Conservation (phyloP, 2,888 invertebrate genomes). For the Ormyrus thymus region DNA sequence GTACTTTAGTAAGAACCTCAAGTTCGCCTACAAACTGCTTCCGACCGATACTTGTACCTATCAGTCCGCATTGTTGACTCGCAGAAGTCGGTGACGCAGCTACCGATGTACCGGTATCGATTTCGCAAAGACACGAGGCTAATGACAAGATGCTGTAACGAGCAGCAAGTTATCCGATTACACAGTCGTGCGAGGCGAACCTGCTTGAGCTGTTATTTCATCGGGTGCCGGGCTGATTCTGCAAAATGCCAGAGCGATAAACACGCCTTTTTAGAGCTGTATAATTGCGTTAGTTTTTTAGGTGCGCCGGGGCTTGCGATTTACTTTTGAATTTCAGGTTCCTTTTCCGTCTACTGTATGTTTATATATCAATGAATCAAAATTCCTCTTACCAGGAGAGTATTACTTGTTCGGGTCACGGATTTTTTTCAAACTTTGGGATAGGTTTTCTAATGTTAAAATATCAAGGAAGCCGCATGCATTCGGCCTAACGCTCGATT, state of each 20-base stretch:
- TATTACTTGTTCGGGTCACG: too few relatives aligned
- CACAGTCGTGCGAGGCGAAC: constrained; percentile 24
- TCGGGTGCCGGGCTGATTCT: constrained; percentile 34
- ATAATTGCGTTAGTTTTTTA: too few relatives aligned
- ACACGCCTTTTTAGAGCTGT: background rate
- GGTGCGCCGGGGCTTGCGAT: too few relatives aligned
- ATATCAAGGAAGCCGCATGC: too few relatives aligned
- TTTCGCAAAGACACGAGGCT: constrained; percentile 45
- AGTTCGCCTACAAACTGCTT: too few relatives aligned
- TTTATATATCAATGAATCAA: too few relatives aligned
- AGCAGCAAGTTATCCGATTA: constrained; percentile 63
- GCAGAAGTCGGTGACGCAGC: constrained; percentile 13
- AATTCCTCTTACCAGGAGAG: too few relatives aligned
- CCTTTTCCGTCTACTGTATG: background rate
- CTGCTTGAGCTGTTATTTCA: constrained; percentile 42
- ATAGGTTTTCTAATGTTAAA: too few relatives aligned
- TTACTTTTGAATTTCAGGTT: constrained; percentile 6
- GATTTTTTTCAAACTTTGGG: too few relatives aligned
- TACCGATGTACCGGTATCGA: constrained; percentile 24
- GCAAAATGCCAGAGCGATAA: constrained; percentile 7
- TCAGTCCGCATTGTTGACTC: constrained; percentile 35
- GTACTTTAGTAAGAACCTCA: too few relatives aligned
- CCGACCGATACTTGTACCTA: too few relatives aligned
- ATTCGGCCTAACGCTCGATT: too few relatives aligned
- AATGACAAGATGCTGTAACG: constrained; percentile 53